phyloP scores from a whole-genome alignment of 1,140 invertebrate genomes.

The Dendrolimus kikuchii region DNA sequence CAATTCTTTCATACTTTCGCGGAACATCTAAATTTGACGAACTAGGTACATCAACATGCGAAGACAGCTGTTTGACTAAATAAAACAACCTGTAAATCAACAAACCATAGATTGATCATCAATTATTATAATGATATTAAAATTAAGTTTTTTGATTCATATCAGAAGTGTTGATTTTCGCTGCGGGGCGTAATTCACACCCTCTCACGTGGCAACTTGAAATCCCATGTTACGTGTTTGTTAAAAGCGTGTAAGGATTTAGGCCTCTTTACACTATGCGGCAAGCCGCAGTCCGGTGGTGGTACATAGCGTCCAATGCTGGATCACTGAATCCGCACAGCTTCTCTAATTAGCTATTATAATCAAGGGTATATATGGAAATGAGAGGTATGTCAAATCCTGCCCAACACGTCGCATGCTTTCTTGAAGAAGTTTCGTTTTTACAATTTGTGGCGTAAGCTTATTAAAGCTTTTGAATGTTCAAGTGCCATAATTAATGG shows the following conservation, averaged over 20 bases:
- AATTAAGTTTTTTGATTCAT: slow-evolving; percentile 5
- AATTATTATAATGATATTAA: slow-evolving; percentile 49
- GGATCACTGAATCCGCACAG: too few species aligned
- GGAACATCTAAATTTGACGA: slow-evolving; percentile 1
- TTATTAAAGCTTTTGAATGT: too few species aligned
- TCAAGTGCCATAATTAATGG: too few species aligned
- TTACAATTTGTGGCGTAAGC: too few species aligned
- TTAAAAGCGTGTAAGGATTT: background rate
- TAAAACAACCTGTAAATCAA: slow-evolving; percentile 4
- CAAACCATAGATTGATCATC: slow-evolving; percentile 21
- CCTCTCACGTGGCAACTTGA: slow-evolving; percentile 11
- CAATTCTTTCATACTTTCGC: background rate
- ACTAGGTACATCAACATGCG: background rate
- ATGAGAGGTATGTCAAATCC: too few species aligned
- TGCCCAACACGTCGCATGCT: too few species aligned
- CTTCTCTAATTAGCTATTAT: too few species aligned
- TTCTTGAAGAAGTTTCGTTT: too few species aligned
- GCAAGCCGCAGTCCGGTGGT: too few species aligned
- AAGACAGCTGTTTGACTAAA: background rate
- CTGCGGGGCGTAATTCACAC: slow-evolving; percentile 34
- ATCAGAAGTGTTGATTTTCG: slow-evolving; percentile 35
- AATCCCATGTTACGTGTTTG: slow-evolving; percentile 15
- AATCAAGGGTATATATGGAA: too few species aligned
- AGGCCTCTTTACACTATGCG: too few species aligned
- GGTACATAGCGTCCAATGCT: too few species aligned